These are phyloP conservation scores for Alcedo atthis DNA, from an alignment of 2,797 vertebrate species.

Conservation along the genomic window DNA sequence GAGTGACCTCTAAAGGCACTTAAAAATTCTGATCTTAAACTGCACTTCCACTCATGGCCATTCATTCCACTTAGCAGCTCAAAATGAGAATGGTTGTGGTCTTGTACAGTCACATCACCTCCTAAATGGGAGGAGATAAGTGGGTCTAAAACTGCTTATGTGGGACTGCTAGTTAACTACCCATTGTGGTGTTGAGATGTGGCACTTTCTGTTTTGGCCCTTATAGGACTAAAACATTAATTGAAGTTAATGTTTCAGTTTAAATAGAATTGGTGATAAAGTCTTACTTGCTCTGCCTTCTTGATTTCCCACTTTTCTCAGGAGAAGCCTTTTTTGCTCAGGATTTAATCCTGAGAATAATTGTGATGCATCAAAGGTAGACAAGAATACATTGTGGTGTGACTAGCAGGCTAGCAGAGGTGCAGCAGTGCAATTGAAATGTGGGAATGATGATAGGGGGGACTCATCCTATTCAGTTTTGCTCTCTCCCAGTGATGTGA, in stretches of 20 bases:
- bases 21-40: not conserved
- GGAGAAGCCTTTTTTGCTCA: not conserved
- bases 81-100: not conserved
- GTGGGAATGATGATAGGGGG: fast-evolving
- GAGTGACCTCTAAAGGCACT: not conserved
- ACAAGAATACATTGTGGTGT: not conserved
- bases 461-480: not conserved
- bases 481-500: fast-evolving
- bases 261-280: not conserved
- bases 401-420: not conserved
- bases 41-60: not conserved
- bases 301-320: not conserved
- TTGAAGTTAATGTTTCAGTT: not conserved
- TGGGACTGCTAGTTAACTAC: not conserved
- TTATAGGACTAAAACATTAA: not conserved
- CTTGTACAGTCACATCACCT: not conserved
- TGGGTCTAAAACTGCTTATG: not conserved
- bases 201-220: not conserved
- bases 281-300: not conserved
- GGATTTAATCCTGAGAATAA: not conserved
- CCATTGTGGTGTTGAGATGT: not conserved
- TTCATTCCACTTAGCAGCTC: not conserved
- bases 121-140: not conserved
- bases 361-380: not conserved
- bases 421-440: not conserved